These are phyloP conservation scores for Tragelaphus eurycerus DNA, from an alignment of 2,797 vertebrate genomes.

Conservation along the genomic window DNA sequence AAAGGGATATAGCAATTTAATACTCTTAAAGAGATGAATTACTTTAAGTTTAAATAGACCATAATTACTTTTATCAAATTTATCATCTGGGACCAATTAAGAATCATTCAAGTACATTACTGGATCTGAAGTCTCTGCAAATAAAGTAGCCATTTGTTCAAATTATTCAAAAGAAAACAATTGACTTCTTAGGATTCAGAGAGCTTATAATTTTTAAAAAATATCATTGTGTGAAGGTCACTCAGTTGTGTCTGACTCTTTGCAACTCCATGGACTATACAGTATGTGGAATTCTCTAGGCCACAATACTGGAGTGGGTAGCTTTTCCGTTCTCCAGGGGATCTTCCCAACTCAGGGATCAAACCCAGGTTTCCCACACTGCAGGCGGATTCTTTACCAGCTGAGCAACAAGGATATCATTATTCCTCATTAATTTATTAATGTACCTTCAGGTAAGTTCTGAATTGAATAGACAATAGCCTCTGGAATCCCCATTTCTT, in stretches of 20 bases:
- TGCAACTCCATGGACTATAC: neutral
- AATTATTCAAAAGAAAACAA: slow-evolving; percentile 17
- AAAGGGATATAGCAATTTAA: slow-evolving; percentile 6
- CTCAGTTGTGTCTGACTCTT: neutral
- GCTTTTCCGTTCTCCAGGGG: neutral
- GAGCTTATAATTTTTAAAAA: neutral
- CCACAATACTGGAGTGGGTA: neutral
- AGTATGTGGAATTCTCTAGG: neutral
- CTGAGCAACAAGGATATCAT: neutral
- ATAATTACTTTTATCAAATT: neutral
- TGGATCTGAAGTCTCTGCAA: slow-evolving; percentile 7
- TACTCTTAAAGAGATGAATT: neutral
- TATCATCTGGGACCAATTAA: slow-evolving; percentile 14
- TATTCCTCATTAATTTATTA: slow-evolving; percentile 12
- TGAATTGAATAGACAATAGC: slow-evolving; percentile 94
- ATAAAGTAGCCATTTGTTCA: neutral
- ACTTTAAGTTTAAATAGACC: slow-evolving; percentile 22
- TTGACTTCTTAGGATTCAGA: neutral
- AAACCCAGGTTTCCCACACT: neutral
- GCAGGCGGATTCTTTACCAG: neutral
- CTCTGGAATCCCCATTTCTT: slow-evolving; percentile 98
- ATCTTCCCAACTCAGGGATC: neutral
- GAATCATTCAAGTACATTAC: neutral
- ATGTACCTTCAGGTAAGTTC: slow-evolving; percentile 94
- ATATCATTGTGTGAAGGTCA: neutral